These are phyloP conservation scores for Dascillus cervinus DNA, from an alignment of 2,888 invertebrate genomes.

Conservation along the genomic window DNA sequence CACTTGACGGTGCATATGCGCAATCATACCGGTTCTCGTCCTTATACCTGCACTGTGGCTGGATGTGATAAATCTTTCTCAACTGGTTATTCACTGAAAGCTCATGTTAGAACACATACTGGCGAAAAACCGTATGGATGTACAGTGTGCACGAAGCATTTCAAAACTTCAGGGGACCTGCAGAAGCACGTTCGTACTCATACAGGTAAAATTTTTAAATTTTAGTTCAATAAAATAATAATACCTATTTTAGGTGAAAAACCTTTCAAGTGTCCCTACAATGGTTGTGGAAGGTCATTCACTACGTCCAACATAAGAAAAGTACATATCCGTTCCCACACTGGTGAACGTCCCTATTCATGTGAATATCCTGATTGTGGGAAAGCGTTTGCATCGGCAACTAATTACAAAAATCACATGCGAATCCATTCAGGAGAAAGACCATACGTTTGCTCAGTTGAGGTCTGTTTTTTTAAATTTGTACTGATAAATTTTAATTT, in stretches of 20 bases:
- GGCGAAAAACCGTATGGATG: slow-evolving; percentile 42
- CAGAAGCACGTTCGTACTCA: slow-evolving; percentile 39
- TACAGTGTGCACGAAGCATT: slow-evolving; percentile 31
- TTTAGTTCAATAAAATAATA: background rate
- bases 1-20: slow-evolving; percentile 50
- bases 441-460: slow-evolving; percentile 54
- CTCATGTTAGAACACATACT: slow-evolving; percentile 49
- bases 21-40: slow-evolving; percentile 45
- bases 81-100: slow-evolving; percentile 45
- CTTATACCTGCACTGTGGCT: slow-evolving; percentile 43
- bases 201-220: slow-evolving; percentile 29
- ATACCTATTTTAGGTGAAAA: slow-evolving; percentile 38
- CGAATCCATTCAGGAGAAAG: slow-evolving; percentile 63
- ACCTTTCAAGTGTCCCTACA: slow-evolving; percentile 47
- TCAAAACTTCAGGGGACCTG: slow-evolving; percentile 39
- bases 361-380: slow-evolving; percentile 52
- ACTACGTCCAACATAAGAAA: slow-evolving; percentile 63
- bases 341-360: slow-evolving; percentile 58
- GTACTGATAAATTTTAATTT: slow-evolving; percentile 3
- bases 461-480: slow-evolving; percentile 26
- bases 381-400: slow-evolving; percentile 58
- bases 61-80: slow-evolving; percentile 48
- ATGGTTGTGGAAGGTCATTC: slow-evolving; percentile 56
- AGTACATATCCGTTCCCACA: slow-evolving; percentile 59
- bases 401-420: slow-evolving; percentile 62